Base-by-base conservation (phyloP, 1,140 invertebrate species). In the Trichogramma pretiosum region DNA sequence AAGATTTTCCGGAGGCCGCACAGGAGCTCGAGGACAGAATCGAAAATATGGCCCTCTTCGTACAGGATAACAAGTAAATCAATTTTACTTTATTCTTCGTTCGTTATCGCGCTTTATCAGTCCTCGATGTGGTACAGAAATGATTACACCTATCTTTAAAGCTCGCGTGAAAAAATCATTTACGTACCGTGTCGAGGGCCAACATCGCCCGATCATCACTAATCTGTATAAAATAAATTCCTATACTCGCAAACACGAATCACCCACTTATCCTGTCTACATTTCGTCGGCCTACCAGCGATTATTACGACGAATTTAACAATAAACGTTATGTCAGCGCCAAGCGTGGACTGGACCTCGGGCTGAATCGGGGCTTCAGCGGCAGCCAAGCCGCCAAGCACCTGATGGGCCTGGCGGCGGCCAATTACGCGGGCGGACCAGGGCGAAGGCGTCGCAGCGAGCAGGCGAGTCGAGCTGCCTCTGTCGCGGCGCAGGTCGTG, bases 381-480 rank as follows among this genome's bases (percentile, higher is more conserved):
- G 89, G 88, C 0, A 85, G 86, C 19, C 82, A 91, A 58, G 84
- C 89, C 34, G 89, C 87, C 57, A 91, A 91, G 67, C 88, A 92
- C 65, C 74, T 91, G 55, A 89, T 93, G 84, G 89, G 87, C 1
- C 63, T 90, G 33, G 83, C 87, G 34, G 85, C 87, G 1, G 87
- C 88, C 53, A 88, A 87, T 67, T 90, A 81, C 67, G 85, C 88
- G n/a, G 83, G 82, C 7, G 88, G 88, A 8, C 88, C 88, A 4
- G 87, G 87, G 46, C 79, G 87, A 67, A 86, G 84, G 80, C 79
- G 85, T 58, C 81, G 87, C 38, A 79, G 79, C 35, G 76, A 75
- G 48, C 61, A 64, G 52, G 60, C 57, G 48, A n/a, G n/a, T n/a
- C n/a, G n/a, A n/a, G n/a, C n/a, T n/a, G n/a, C n/a, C n/a, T n/a